phyloP scores from a whole-genome alignment of 2,797 vertebrate genomes.

The Gymnothorax reevesii region DNA sequence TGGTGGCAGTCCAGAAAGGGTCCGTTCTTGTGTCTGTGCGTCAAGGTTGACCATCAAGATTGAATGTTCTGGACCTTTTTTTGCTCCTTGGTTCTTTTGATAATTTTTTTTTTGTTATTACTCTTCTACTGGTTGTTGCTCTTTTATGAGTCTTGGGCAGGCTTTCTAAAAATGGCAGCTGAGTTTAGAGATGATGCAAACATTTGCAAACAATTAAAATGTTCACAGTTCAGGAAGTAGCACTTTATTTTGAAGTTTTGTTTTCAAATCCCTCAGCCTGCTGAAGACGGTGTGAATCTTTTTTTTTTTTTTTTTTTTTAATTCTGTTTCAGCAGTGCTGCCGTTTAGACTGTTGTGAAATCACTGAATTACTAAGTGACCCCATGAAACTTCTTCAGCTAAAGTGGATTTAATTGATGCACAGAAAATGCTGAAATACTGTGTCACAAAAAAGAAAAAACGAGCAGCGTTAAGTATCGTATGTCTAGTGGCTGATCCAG shows the following conservation, averaged over 20 bases:
- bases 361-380: not conserved
- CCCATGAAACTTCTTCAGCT: not conserved
- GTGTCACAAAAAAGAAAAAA: too few relatives aligned
- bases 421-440: too few relatives aligned
- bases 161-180: not conserved
- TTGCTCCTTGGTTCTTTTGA: not conserved
- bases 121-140: not conserved
- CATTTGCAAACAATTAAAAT: not conserved
- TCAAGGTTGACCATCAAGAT: not conserved
- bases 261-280: too few relatives aligned
- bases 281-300: too few relatives aligned
- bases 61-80: not conserved
- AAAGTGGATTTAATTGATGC: too few relatives aligned
- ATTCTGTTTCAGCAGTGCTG: not conserved
- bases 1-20: not conserved
- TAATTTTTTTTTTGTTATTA: not conserved
- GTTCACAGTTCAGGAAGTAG: not conserved
- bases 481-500: not conserved
- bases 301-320: too few relatives aligned
- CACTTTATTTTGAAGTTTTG: too few relatives aligned
- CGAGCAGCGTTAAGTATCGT: not conserved
- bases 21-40: not conserved
- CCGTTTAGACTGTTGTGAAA: not conserved
- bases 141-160: not conserved
- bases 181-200: not conserved